Conservation (phyloP, 2,888 invertebrate species). For the Tinea trinotella region DNA sequence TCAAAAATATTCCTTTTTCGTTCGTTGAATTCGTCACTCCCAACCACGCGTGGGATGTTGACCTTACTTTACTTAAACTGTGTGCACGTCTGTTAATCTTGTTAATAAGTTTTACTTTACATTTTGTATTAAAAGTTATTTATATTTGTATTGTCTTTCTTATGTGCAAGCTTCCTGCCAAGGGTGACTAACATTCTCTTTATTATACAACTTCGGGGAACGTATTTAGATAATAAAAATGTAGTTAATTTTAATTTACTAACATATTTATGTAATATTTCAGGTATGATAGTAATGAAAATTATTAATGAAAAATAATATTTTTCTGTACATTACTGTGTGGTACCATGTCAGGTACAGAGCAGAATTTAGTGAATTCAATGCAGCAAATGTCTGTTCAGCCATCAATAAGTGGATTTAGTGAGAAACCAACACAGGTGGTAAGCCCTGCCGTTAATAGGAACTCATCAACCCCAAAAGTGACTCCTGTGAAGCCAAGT, state of each 20-base stretch:
- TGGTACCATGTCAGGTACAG: constrained; percentile 69
- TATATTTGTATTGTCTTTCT: too few species aligned
- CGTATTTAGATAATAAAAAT: too few species aligned
- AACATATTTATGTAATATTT: too few species aligned
- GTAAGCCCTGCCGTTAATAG: constrained; percentile 65
- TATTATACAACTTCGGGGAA: neutral
- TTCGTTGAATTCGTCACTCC: constrained; percentile 15
- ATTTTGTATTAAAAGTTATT: neutral
- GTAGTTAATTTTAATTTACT: too few species aligned
- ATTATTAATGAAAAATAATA: too few species aligned
- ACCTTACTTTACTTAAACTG: constrained; percentile 28
- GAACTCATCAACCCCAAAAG: constrained; percentile 43
- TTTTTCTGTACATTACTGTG: too few species aligned
- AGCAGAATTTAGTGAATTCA: constrained; percentile 66
- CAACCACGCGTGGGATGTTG: constrained; percentile 58
- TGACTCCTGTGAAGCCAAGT: constrained; percentile 49
- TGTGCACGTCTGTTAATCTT: neutral
- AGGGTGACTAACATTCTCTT: neutral
- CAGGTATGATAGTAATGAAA: too few species aligned
- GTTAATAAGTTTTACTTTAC: neutral
- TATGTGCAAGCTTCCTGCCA: neutral
- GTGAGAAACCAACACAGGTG: constrained; percentile 66
- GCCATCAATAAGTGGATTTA: constrained; percentile 55
- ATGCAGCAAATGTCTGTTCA: constrained; percentile 68
- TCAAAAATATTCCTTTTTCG: constrained; percentile 4